Conservation (phyloP, 2,113 vertebrate species). For the Phoenicopterus ruber region DNA sequence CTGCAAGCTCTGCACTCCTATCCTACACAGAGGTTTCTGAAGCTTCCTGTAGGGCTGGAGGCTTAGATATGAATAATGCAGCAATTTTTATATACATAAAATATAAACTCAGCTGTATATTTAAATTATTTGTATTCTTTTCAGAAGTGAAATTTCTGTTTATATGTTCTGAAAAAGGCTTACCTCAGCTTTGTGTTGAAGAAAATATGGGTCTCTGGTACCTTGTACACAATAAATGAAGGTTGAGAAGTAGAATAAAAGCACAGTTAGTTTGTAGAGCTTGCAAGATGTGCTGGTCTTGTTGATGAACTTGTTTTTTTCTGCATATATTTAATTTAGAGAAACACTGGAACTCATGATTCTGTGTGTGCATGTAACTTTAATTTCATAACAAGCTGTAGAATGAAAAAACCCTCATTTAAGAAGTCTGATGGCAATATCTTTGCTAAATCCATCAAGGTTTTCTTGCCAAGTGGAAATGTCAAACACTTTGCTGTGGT, state of each 20-base stretch:
- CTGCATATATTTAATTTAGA: background rate
- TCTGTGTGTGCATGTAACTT: background rate
- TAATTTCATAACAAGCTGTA: background rate
- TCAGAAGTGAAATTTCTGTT: background rate
- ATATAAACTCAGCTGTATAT: background rate
- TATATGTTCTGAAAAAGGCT: background rate
- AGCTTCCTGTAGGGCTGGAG: background rate
- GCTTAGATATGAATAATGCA: background rate
- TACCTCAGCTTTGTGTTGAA: background rate
- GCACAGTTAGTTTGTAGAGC: background rate
- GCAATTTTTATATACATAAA: slow-evolving; percentile 11
- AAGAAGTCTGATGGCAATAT: background rate
- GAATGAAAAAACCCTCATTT: background rate
- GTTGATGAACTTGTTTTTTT: background rate
- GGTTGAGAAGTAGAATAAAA: background rate
- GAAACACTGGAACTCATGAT: background rate
- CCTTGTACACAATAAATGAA: background rate
- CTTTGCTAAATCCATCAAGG: background rate
- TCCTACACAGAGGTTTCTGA: background rate
- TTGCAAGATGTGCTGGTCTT: background rate
- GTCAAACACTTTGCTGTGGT: background rate
- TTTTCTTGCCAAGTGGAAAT: background rate
- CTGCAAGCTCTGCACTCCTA: background rate
- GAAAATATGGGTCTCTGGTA: background rate
- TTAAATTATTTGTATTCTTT: slow-evolving; percentile 10